phyloP scores from a whole-genome alignment of 2,888 invertebrate genomes.

The Eristalis arbustorum region DNA sequence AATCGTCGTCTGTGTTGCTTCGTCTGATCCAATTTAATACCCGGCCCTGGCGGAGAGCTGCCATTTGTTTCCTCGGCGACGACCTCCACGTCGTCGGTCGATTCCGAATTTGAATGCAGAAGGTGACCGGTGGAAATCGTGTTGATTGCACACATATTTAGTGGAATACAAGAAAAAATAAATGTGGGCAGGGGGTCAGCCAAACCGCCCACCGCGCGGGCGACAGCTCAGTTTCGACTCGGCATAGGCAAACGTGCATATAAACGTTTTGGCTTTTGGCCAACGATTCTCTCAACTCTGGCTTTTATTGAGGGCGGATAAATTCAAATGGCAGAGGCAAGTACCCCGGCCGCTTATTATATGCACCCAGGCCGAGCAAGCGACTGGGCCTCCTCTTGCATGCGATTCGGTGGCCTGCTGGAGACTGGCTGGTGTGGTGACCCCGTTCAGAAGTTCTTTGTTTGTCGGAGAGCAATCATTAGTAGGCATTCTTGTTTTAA shows the following conservation, averaged over 20 bases:
- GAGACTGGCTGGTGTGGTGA: conserved; percentile 27
- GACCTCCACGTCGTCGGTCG: conserved; percentile 16
- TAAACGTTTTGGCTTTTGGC: conserved; percentile 67
- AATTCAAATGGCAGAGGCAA: conserved; percentile 58
- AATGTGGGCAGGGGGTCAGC: not conserved
- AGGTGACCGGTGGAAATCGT: conserved; percentile 40
- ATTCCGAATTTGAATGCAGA: conserved; percentile 34
- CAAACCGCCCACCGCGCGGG: not conserved
- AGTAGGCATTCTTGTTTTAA: not conserved
- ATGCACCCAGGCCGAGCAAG: not conserved
- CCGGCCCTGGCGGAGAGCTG: not conserved
- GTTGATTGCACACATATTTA: conserved; percentile 67
- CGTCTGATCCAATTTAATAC: conserved; percentile 27
- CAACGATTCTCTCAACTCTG: conserved; percentile 56
- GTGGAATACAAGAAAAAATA: conserved; percentile 21
- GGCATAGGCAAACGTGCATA: conserved; percentile 15
- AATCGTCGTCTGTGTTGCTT: not conserved
- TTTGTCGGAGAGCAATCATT: conserved; percentile 25
- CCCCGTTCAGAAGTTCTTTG: conserved; percentile 38
- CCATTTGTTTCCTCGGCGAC: conserved; percentile 15
- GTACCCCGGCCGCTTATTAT: conserved; percentile 46
- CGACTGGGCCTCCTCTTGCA: not conserved
- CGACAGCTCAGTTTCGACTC: not conserved
- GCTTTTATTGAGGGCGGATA: conserved; percentile 64
- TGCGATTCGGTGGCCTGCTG: not conserved